A percentile compares a stretch with the other conserved stretches of the same genome.
These are phyloP conservation scores for Caenorhabditis zanzibari DNA, from an alignment of 2,888 invertebrate species.

Conservation along the genomic window DNA sequence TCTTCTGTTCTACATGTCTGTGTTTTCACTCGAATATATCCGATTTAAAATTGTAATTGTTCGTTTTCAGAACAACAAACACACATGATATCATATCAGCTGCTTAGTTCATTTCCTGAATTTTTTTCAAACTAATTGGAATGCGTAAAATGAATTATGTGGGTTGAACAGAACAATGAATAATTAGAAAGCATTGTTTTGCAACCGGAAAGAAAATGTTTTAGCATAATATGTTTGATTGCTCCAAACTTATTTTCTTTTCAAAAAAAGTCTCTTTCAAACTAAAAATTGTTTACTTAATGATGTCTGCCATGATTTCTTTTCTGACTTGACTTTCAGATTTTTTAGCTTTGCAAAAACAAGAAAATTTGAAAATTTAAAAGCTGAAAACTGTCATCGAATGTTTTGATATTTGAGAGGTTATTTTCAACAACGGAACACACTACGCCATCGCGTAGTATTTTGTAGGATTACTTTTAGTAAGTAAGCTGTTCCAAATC, in stretches of 20 bases:
- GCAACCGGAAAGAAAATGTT: neutral
- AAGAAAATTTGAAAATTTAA: neutral
- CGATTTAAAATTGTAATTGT: slow-evolving; percentile 14
- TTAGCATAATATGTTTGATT: neutral
- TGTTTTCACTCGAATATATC: neutral
- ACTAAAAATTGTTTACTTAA: neutral
- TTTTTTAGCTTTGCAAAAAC: neutral
- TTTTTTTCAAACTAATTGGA: neutral
- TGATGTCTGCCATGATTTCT: neutral
- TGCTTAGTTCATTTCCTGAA: slow-evolving; percentile 6
- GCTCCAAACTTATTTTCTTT: neutral
- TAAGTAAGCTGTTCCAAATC: neutral
- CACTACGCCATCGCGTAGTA: neutral
- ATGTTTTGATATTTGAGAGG: neutral
- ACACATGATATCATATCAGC: slow-evolving; percentile 29
- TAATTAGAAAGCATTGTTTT: slow-evolving; percentile 11
- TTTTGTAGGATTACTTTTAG: neutral
- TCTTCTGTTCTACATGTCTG: neutral
- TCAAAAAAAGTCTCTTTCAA: neutral
- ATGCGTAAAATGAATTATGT: neutral
- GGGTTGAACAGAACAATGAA: slow-evolving; percentile 16
- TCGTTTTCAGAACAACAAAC: slow-evolving; percentile 26
- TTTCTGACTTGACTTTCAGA: neutral
- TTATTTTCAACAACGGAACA: neutral
- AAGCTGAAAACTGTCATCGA: neutral